These are phyloP conservation scores for Xestia ashworthii DNA, from an alignment of 2,888 invertebrate genomes.

Conservation along the genomic window DNA sequence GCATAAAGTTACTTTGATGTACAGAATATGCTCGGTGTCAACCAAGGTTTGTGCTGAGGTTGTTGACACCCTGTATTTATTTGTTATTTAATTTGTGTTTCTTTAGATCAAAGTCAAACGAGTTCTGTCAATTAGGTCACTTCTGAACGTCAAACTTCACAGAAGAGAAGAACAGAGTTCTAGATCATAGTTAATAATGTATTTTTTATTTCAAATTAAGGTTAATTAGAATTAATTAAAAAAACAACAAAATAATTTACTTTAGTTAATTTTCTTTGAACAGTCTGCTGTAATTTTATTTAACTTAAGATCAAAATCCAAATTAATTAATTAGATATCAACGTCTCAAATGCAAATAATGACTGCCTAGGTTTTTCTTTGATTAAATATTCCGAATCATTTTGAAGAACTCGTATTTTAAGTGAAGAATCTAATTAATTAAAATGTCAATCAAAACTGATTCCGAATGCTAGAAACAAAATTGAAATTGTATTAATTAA, in stretches of 20 bases:
- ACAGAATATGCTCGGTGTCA: no score
- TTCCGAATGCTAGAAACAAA: neutral
- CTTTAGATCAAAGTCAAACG: neutral
- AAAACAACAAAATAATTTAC: neutral
- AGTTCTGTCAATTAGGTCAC: neutral
- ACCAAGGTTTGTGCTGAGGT: no score
- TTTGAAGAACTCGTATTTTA: neutral
- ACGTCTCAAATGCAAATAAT: conserved; percentile 1
- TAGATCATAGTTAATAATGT: neutral
- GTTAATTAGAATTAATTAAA: neutral
- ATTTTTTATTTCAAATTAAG: neutral
- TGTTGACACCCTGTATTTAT: no score
- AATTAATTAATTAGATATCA: neutral
- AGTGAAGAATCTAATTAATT: conserved; percentile 20
- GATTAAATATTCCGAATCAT: conserved; percentile 6
- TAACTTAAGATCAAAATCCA: neutral
- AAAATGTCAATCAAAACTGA: conserved; percentile 29
- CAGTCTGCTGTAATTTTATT: neutral
- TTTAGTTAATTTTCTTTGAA: neutral
- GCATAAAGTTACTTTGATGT: no score
- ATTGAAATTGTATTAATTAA: conserved; percentile 22
- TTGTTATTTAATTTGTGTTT: no score
- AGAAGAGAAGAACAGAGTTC: neutral
- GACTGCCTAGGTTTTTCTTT: neutral
- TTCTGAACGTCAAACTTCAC: neutral